Evolutionary conservation across 2,797 vertebrate genomes (phyloP), one percentile per base, ranked within the genome.

Genomic region (Acipenser ruthenus): DNA sequence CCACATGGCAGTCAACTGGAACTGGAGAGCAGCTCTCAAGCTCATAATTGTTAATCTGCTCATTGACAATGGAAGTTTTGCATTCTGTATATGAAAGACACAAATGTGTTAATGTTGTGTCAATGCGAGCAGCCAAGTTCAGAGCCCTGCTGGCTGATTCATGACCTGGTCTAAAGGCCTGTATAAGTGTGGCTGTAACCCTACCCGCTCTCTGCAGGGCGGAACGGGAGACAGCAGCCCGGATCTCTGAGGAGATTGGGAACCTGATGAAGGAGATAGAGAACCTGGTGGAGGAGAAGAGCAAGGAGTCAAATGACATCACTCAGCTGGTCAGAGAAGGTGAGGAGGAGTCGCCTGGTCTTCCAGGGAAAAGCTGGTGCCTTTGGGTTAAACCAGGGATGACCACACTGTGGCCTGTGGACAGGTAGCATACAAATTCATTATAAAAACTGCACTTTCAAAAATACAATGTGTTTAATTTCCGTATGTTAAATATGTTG

Each of bases 221-320:
- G 0, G 95, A 98, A 65, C 88, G 83, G 15, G 95, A 97, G 80
- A 95, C 95, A 0, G 93, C 97, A 0, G 95, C 92, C 0, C 92
- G 96, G 73, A 99, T 99, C 80, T 94, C 95, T 0, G 93, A 98
- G 79, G 97, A 99, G 79, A 99, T 99, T 0, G 94, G 96, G 69
- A 94, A 95, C 82, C 91, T 99, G 4, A 99, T 99, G 96, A 98
- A 97, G 77, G 96, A 99, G 80, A 99, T 99, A 0, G 95, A 97
- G 85, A 95, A 90, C 0, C 82, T 99, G 7, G 97, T 99, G 71
- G 97, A 95, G 72, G 97, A 97, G 82, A 99, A 99, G 72, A 93
- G 88, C 67, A 98, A 95, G 74, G 97, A 99, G 63, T 90, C 94
- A 0, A 74, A 91, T 0, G 94, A 98, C 1, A 63, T 96, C 66